Evolutionary conservation across 2,113 vertebrate genomes (phyloP).

Genomic region (Bubalus kerabau): DNA sequence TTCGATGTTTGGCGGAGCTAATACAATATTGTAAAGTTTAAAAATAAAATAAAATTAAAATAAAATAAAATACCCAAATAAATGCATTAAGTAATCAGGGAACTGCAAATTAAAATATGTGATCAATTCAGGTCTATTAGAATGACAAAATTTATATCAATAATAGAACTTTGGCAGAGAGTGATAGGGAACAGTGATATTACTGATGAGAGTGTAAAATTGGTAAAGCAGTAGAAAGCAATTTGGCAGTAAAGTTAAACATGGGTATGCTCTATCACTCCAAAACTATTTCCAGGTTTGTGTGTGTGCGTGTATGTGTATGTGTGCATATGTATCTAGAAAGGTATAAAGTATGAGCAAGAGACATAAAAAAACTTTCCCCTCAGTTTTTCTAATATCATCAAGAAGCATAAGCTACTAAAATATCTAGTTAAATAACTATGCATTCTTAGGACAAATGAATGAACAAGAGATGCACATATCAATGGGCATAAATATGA

Average conservation of each 20-base stretch:
- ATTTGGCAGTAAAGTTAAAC: background rate
- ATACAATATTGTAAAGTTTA: no score
- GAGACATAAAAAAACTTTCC: background rate
- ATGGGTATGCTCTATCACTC: background rate
- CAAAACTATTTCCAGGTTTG: background rate
- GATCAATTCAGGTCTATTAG: background rate
- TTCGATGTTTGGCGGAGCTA: no score
- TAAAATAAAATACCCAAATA: background rate
- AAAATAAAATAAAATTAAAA: background rate
- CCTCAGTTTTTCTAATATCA: background rate
- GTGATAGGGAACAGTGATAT: background rate
- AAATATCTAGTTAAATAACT: background rate
- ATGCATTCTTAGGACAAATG: background rate
- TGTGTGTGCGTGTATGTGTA: background rate
- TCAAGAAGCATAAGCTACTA: background rate
- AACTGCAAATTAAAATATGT: conserved; percentile 1
- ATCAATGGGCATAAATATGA: background rate
- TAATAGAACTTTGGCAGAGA: background rate
- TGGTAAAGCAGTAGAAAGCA: background rate
- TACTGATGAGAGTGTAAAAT: background rate
- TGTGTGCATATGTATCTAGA: accelerated
- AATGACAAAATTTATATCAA: background rate
- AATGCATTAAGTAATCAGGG: background rate
- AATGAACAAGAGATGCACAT: background rate
- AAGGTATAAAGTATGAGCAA: background rate